phyloP scores from a whole-genome alignment of 2,797 vertebrate species.

The Simalia tracyae region DNA sequence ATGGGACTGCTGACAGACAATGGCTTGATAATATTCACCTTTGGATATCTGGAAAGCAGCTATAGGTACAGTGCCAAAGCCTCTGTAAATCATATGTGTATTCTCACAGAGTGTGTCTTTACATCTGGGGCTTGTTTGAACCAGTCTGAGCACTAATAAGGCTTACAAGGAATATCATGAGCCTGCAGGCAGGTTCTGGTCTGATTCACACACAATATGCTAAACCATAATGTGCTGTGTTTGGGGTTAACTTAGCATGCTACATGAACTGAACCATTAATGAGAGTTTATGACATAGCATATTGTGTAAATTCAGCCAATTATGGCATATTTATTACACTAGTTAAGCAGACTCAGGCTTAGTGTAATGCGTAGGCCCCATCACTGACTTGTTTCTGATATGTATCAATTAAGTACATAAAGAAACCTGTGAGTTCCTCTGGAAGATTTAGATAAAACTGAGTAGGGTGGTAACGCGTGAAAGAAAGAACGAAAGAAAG shows the following conservation, averaged over 20 bases:
- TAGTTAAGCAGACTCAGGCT: neutral
- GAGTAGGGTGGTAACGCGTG: neutral
- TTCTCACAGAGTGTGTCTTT: neutral
- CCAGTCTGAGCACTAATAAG: neutral
- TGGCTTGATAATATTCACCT: neutral
- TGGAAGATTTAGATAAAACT: neutral
- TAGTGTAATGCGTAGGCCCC: neutral
- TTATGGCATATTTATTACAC: neutral
- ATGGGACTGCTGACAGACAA: neutral
- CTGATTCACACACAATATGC: neutral
- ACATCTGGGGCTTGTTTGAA: neutral
- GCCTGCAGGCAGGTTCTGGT: neutral
- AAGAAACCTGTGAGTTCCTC: neutral
- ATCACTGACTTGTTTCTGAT: neutral
- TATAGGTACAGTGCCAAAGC: neutral
- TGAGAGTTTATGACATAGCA: neutral
- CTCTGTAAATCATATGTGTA: neutral
- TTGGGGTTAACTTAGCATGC: neutral
- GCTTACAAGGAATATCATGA: neutral
- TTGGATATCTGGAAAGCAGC: neutral
- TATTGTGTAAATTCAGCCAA: neutral
- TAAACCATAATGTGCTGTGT: neutral
- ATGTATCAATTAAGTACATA: neutral
- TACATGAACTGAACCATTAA: neutral
- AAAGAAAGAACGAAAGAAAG: neutral